Percentiles rank a stretch among this genome's conserved stretches.
phyloP scores from a whole-genome alignment of 37 sponge, comb jelly and placozoan genomes.

The Bolinopsis microptera region DNA sequence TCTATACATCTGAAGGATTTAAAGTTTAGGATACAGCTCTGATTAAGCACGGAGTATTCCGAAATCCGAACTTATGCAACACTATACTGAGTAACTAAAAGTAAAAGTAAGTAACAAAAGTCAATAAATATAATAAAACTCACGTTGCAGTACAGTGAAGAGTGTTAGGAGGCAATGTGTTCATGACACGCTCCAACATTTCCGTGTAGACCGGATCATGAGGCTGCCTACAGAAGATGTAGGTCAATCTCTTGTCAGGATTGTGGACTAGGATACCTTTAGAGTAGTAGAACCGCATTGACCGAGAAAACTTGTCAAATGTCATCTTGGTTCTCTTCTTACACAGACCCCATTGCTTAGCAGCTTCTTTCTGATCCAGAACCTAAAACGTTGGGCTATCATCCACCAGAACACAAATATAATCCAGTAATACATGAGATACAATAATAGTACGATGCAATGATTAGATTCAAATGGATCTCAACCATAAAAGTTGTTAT shows the following conservation, averaged over 20 bases:
- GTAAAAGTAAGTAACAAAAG: too few relatives aligned
- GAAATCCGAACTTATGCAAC: too few relatives aligned
- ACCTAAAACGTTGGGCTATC: too few relatives aligned
- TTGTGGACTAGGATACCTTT: constrained; percentile 61
- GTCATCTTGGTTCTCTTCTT: constrained; percentile 58
- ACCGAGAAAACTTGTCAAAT: constrained; percentile 55
- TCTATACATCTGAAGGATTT: constrained; percentile 35
- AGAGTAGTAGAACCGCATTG: constrained; percentile 65
- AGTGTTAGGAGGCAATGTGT: constrained; percentile 35
- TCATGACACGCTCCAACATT: constrained; percentile 61
- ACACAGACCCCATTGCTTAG: constrained; percentile 46
- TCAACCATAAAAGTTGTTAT: too few relatives aligned
- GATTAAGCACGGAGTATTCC: too few relatives aligned
- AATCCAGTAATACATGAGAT: too few relatives aligned
- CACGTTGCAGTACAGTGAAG: constrained; percentile 28
- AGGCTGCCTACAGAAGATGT: constrained; percentile 64
- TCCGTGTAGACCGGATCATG: constrained; percentile 64
- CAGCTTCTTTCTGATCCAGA: constrained; percentile 55
- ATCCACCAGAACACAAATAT: too few relatives aligned
- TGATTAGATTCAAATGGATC: too few relatives aligned
- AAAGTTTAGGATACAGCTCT: too few relatives aligned
- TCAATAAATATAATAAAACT: too few relatives aligned
- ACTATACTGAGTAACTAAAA: too few relatives aligned
- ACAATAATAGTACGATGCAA: too few relatives aligned
- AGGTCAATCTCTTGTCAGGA: constrained; percentile 48